These are phyloP conservation scores for Trichonephila clavipes DNA, from an alignment of 1,140 invertebrate species.

Conservation along the genomic window DNA sequence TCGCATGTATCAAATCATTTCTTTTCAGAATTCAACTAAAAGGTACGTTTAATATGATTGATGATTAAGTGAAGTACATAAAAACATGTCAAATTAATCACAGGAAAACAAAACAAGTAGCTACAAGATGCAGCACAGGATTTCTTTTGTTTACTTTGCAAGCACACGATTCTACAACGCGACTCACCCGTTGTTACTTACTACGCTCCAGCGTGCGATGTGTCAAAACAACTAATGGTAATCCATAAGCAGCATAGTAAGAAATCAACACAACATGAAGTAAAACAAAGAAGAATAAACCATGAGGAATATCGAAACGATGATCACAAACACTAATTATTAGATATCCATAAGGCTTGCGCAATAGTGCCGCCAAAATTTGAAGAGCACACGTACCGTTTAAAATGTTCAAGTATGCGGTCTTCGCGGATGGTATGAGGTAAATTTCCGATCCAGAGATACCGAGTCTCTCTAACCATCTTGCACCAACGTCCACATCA, in stretches of 20 bases:
- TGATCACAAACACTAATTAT: constrained; percentile 65
- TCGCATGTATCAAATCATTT: too few relatives aligned
- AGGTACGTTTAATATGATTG: too few relatives aligned
- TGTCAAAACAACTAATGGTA: constrained; percentile 61
- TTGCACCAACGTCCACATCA: constrained; percentile 81
- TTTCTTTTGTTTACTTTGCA: background rate
- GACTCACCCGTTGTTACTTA: constrained; percentile 63
- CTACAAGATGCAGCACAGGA: background rate
- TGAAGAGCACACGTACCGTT: constrained; percentile 88
- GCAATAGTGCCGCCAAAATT: constrained; percentile 73
- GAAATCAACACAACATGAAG: constrained; percentile 61
- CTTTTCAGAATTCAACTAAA: too few relatives aligned
- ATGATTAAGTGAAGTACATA: background rate
- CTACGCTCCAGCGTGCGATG: constrained; percentile 66
- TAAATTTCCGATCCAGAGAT: constrained; percentile 99
- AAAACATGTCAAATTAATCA: background rate
- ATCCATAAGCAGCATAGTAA: constrained; percentile 66
- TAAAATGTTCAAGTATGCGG: constrained; percentile 96
- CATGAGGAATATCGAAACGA: constrained; percentile 60
- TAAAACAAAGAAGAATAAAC: constrained; percentile 73
- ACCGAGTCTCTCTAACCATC: constrained; percentile 99
- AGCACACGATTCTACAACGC: background rate
- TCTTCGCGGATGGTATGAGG: constrained; percentile 98
- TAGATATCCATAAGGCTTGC: constrained; percentile 53
- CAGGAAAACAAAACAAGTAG: background rate